Base-by-base conservation (phyloP, 2,113 vertebrate species). In the Ardeotis arabs region DNA sequence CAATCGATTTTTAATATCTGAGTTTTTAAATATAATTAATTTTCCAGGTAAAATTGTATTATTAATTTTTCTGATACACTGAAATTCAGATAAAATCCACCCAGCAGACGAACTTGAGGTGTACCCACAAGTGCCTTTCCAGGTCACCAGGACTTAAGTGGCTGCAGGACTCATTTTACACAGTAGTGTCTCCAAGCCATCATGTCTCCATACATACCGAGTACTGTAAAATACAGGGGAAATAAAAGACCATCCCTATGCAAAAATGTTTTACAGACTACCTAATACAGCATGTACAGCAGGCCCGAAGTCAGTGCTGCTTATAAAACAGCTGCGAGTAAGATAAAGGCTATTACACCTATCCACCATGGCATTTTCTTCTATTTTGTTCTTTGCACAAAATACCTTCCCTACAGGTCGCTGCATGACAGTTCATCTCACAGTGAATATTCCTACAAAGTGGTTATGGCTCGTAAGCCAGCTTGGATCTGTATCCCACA, bases 351-450 rank as follows among this genome's bases (percentile, higher is more conserved):
- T 17, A 1, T 64, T 68, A 66, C 29, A 76, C 4, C 9, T 56
- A n/a, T 45, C 75, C 23, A 62, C 16, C 22, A 5, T 4, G 8
- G 45, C 35, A 37, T 56, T 24, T 50, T 35, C 12, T 23, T 66
- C 44, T 67, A 44, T 53, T 75, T 63, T 87, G 86, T 75, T 81
- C 58, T 74, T 86, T 60, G 49, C 2, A 31, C 55, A 89, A 78
- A 90, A 91, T 44, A 81, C 53, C 60, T 84, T 72, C 49, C 35
- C 70, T 77, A 76, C 72, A 95, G 76, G 76, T 88, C 76, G 90
- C 63, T 87, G 76, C 66, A 68, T 2, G 6, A 74, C 13, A 33
- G 13, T 45, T 91, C 84, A 56, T 72, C 45, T 58, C 66, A 27
- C 37, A 84, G 44, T 21, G 37, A 77, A 70, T 90, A 76, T 78